Evolutionary conservation across 53 echinoderm and acorn worm genomes (phyloP), one percentile per base, ranked within the genome.

Genomic region (Apostichopus leukothele): DNA sequence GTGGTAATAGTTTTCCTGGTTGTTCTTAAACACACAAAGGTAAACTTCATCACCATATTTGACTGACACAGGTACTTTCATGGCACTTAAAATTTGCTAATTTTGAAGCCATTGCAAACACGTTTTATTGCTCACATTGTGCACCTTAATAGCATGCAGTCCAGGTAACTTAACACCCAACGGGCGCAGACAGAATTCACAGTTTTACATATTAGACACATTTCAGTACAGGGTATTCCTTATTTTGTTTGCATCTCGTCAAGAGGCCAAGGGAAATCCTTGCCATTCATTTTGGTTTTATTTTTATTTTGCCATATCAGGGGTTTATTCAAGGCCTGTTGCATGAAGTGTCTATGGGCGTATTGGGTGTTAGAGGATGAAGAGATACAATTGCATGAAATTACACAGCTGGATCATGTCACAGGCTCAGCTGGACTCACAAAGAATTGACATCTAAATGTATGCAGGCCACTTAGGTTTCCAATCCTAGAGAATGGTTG

Each of bases 161-260:
- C 71, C 71, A 71, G 71, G 81, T 59, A 81, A 81, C 59, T 59
- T 9, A 54, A 81, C 81, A 81, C 81, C 22, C 81, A 7, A 22
- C 59, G 55, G 21, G 22, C 7, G 54, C 81, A 81, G 81, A 81
- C 81, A 51, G 81, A 81, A 54, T 81, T 81, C 22, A 54, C 14
- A n/a, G 71, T 57, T 54, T 81, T 81, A 51, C 81, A 81, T 79
- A 81, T 81, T 54, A 54, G 55, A 81, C 81, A 81, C 7, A 18
- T 50, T 11, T 9, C 81, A 81, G 18, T 81, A 71, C 71, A 71
- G 71, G 4, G 18, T 71, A 21, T 71, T 18, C 71, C 18, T 71
- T 19, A 71, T 71, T 71, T 16, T 71, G 71, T n/a, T 71, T 18
- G 71, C 16, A 71, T 71, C 71, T 71, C 71, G 18, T 19, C 71